These are phyloP conservation scores for Cheilosia impressa DNA, from an alignment of 2,888 invertebrate genomes.

Conservation along the genomic window DNA sequence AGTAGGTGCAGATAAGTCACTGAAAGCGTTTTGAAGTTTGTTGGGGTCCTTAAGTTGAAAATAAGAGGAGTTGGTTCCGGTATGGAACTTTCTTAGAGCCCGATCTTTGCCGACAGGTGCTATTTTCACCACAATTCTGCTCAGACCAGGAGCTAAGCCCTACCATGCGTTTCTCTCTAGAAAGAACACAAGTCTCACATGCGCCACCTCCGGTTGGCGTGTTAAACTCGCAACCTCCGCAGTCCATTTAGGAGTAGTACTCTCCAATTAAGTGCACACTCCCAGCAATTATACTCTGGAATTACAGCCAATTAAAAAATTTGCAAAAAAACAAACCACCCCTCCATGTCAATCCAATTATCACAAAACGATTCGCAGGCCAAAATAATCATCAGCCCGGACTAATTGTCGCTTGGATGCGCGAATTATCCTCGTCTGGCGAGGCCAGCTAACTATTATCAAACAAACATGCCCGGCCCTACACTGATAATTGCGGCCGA, in stretches of 20 bases:
- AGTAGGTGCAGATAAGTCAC: too few relatives aligned
- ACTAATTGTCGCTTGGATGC: slow-evolving; percentile 48
- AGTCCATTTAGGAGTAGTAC: neutral
- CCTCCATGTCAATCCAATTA: slow-evolving; percentile 46
- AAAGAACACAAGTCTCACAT: too few relatives aligned
- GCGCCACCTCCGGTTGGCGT: too few relatives aligned
- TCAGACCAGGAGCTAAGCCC: too few relatives aligned
- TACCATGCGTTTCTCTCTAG: too few relatives aligned
- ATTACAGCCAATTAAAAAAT: slow-evolving; percentile 37
- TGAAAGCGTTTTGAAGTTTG: too few relatives aligned
- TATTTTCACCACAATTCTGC: too few relatives aligned
- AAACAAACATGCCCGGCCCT: slow-evolving; percentile 43
- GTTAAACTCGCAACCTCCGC: too few relatives aligned
- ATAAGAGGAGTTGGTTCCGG: too few relatives aligned
- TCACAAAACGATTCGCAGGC: slow-evolving; percentile 44
- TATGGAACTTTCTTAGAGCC: too few relatives aligned
- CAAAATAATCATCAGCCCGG: slow-evolving; percentile 28
- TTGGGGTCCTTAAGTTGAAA: too few relatives aligned
- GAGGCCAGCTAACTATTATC: slow-evolving; percentile 39
- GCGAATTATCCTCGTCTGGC: slow-evolving; percentile 46
- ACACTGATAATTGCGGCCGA: slow-evolving; percentile 49
- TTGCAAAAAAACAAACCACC: neutral
- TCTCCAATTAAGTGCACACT: slow-evolving; percentile 25
- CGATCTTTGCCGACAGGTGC: too few relatives aligned
- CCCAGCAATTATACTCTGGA: slow-evolving; percentile 18